Conservation (phyloP, 2,113 vertebrate genomes). For the Accipiter virgatus region DNA sequence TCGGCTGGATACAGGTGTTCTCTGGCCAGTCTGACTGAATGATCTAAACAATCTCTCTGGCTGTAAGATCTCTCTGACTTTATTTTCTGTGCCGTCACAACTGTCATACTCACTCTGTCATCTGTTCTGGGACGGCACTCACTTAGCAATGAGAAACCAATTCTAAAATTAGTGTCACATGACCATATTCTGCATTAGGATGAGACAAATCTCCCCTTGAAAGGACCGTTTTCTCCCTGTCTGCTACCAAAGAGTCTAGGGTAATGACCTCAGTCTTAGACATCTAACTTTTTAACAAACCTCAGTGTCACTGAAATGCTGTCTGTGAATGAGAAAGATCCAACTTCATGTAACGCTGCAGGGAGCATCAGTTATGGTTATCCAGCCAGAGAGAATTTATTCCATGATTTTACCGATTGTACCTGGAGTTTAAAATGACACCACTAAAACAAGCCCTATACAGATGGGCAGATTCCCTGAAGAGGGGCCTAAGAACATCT, state of each 20-base stretch:
- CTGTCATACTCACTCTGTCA: background rate
- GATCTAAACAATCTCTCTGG: background rate
- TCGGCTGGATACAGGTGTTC: background rate
- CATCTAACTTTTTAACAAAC: background rate
- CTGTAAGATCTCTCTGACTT: background rate
- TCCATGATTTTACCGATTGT: background rate
- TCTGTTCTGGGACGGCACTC: background rate
- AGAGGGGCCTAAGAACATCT: background rate
- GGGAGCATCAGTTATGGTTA: background rate
- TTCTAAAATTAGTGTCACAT: background rate
- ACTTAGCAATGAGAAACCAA: background rate
- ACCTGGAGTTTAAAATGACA: background rate
- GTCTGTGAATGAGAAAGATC: background rate
- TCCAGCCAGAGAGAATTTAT: background rate
- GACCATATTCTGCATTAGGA: background rate
- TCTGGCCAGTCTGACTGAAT: background rate
- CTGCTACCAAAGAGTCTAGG: background rate
- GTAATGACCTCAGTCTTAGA: background rate
- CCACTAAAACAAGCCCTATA: background rate
- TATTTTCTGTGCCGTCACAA: background rate
- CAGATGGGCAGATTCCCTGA: background rate
- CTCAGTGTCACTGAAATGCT: background rate
- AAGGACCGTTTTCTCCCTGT: background rate
- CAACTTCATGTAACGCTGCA: fast-evolving
- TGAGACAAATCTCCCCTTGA: background rate